These are phyloP conservation scores for Spodoptera frugiperda DNA, from an alignment of 1,140 invertebrate genomes.

Conservation along the genomic window DNA sequence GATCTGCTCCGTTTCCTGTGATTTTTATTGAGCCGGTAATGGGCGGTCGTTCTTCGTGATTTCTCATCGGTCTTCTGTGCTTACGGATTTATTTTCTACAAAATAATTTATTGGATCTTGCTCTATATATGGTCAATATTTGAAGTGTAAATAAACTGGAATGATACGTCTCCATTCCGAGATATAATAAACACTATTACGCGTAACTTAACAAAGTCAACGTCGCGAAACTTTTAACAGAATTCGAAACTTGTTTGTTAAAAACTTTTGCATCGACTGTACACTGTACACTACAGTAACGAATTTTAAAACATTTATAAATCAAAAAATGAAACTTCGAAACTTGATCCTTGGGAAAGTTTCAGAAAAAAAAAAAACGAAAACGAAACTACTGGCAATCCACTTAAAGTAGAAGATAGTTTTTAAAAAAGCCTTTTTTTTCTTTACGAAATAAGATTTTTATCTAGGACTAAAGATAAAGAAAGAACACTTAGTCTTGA, in stretches of 20 bases:
- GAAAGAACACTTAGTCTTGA: conserved; percentile 3
- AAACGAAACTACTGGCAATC: conserved; percentile 26
- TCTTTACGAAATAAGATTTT: conserved; percentile 27
- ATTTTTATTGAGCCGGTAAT: conserved; percentile 24
- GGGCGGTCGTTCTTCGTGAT: conserved; percentile 2
- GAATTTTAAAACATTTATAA: conserved; percentile 25
- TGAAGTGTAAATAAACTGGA: no score
- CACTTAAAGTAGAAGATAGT: conserved; percentile 31
- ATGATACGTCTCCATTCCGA: neutral
- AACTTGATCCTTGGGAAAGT: conserved; percentile 29
- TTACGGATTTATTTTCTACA: no score
- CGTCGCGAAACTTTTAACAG: conserved; percentile 22
- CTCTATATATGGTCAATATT: neutral
- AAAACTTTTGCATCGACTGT: conserved; percentile 25
- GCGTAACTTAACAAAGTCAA: conserved; percentile 5
- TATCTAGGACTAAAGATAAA: neutral
- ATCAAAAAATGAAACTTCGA: conserved; percentile 18
- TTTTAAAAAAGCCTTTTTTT: conserved; percentile 11
- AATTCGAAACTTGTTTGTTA: conserved; percentile 17
- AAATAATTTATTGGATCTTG: neutral
- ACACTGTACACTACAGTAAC: no score
- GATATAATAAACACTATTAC: neutral
- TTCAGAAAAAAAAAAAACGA: conserved; percentile 21
- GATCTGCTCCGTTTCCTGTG: conserved; percentile 1
- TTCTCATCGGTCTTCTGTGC: neutral